Percentiles rank a stretch among this genome's conserved stretches.
Conservation (phyloP, 2,797 vertebrate genomes). For the Eulemur coronatus region DNA sequence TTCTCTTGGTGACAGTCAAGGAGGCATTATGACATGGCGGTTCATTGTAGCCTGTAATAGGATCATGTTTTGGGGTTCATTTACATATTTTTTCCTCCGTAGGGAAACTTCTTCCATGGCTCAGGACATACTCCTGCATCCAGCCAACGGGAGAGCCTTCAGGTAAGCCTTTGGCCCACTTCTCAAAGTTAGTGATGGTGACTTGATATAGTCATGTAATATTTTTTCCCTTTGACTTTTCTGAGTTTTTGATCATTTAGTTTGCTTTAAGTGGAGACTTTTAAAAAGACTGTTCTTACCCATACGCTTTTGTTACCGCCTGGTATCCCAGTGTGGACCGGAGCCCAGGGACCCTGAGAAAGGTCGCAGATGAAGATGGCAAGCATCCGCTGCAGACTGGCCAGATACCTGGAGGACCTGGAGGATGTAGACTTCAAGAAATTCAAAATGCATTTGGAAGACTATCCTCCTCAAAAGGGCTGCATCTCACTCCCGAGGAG, state of each 20-base stretch:
- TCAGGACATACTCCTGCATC: background rate
- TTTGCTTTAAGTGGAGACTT: background rate
- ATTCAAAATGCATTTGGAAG: slow-evolving; percentile 75
- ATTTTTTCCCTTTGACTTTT: background rate
- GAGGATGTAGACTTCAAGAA: slow-evolving; percentile 70
- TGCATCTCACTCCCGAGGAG: slow-evolving; percentile 39
- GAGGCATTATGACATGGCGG: too few species aligned
- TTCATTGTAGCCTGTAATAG: too few species aligned
- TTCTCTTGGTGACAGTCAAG: background rate
- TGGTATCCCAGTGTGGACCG: background rate
- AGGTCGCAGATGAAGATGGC: slow-evolving; percentile 27
- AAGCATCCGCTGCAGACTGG: slow-evolving; percentile 63
- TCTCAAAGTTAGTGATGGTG: background rate
- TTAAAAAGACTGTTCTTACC: background rate
- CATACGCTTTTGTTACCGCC: background rate
- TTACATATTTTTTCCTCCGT: background rate
- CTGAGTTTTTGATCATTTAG: background rate
- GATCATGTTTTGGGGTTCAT: background rate
- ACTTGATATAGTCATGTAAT: background rate
- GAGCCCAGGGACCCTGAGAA: background rate
- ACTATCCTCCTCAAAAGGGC: slow-evolving; percentile 54
- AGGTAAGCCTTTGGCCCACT: slow-evolving; percentile 3
- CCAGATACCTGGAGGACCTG: slow-evolving; percentile 69
- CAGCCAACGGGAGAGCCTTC: background rate
- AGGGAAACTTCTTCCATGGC: slow-evolving; percentile 39